Conservation (phyloP, 2,797 vertebrate genomes). For the Cryptoprocta ferox region DNA sequence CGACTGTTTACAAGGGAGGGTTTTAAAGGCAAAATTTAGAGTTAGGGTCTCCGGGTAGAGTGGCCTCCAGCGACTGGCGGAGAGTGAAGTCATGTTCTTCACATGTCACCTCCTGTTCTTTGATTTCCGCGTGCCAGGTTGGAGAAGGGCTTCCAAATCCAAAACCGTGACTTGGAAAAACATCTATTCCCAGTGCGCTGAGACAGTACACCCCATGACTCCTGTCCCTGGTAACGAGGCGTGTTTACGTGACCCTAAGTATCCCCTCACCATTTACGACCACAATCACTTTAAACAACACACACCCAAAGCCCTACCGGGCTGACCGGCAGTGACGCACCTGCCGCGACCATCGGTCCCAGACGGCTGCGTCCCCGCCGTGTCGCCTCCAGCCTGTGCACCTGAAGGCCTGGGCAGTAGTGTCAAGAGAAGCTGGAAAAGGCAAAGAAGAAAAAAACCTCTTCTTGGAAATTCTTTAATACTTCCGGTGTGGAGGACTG, state of each 20-base stretch:
- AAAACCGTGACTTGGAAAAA: neutral
- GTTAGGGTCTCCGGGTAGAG: neutral
- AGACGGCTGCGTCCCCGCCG: neutral
- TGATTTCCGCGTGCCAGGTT: neutral
- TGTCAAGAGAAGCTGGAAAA: neutral
- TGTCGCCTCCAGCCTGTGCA: no score
- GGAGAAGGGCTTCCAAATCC: neutral
- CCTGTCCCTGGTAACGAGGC: accelerated
- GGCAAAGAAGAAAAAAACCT: neutral
- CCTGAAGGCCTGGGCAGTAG: neutral
- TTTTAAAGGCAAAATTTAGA: neutral
- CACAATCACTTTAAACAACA: accelerated
- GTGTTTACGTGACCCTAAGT: neutral
- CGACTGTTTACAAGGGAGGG: neutral
- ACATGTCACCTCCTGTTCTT: neutral
- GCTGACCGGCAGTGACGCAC: accelerated
- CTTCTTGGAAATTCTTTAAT: neutral
- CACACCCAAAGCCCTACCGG: neutral
- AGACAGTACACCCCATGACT: neutral
- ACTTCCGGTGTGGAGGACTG: accelerated
- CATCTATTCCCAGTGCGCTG: neutral
- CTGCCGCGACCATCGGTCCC: neutral
- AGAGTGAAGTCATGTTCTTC: neutral
- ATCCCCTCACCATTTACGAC: neutral
- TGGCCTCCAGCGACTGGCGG: neutral